phyloP scores from a whole-genome alignment of 2,113 vertebrate genomes.

The Podarcis muralis region DNA sequence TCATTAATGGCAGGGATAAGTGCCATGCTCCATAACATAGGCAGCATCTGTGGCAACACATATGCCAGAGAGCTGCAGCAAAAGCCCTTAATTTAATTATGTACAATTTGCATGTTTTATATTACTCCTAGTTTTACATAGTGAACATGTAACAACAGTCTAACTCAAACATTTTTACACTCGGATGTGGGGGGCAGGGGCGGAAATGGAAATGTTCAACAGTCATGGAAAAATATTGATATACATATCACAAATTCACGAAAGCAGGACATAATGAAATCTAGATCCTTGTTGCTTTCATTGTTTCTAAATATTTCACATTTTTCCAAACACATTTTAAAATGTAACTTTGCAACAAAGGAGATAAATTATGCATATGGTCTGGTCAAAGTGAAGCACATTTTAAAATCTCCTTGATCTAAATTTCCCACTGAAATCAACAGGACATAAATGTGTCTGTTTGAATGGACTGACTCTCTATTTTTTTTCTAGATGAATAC shows the following conservation, averaged over 20 bases:
- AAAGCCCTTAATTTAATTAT: background rate
- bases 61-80: background rate
- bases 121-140: background rate
- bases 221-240: background rate
- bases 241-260: background rate
- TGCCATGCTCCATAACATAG: background rate
- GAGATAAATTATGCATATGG: background rate
- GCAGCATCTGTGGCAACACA: background rate
- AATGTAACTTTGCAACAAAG: background rate
- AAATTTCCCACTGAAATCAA: background rate
- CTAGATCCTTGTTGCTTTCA: background rate
- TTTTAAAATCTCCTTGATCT: background rate
- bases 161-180: background rate
- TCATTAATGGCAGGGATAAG: background rate
- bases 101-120: background rate
- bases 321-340: background rate
- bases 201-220: background rate
- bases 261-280: no score
- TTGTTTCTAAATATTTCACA: background rate
- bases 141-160: background rate
- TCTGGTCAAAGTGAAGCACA: no score
- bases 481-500: no score
- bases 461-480: background rate
- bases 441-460: background rate
- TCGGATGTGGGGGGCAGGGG: background rate